A percentile compares a stretch with the other conserved stretches of the same genome.
Evolutionary conservation across 2,113 vertebrate species (phyloP).

Genomic region (Laticauda laticaudata): DNA sequence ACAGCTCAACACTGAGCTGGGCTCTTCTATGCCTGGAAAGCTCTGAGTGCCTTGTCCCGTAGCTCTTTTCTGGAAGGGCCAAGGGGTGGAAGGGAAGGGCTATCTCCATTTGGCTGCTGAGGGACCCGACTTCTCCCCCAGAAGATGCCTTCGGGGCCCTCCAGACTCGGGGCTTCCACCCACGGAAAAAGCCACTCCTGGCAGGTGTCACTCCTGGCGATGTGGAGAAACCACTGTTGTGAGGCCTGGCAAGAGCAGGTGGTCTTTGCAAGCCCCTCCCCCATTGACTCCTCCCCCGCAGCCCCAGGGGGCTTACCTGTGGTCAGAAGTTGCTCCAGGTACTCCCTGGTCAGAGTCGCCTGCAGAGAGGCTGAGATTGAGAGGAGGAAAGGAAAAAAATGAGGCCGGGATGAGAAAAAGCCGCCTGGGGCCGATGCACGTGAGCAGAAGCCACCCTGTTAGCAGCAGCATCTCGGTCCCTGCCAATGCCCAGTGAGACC

Average conservation of each 20-base stretch:
- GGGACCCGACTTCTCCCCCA: neutral
- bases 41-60: accelerated
- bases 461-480: neutral
- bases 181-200: neutral
- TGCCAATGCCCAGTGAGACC: neutral
- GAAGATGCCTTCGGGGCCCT: neutral
- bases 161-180: no score
- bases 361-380: neutral
- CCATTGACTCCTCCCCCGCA: neutral
- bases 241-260: no score
- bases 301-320: neutral
- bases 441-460: neutral
- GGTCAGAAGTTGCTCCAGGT: neutral
- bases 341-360: neutral
- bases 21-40: neutral
- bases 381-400: neutral
- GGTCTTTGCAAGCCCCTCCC: neutral
- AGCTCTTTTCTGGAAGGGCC: neutral
- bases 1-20: no score
- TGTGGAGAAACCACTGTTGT: no score
- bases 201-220: no score
- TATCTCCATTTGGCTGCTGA: neutral
- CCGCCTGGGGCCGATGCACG: no score
- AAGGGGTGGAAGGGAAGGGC: neutral
- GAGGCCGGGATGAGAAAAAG: neutral